phyloP scores from a whole-genome alignment of 2,888 invertebrate species.

The Noctua janthina region DNA sequence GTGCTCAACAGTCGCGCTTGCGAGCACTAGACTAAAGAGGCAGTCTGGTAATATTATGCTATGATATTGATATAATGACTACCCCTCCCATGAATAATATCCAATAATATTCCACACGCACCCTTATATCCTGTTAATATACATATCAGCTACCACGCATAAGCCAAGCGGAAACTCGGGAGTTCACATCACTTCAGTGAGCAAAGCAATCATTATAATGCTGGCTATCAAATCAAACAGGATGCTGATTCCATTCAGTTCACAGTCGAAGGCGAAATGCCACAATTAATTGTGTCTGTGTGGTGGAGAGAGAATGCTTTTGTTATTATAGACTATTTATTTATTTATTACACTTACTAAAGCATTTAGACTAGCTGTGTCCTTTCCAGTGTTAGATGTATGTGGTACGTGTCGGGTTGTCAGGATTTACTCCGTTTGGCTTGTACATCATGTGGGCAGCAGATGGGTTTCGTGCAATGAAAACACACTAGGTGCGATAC shows the following conservation, averaged over 20 bases:
- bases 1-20: too few species aligned
- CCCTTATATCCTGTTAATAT: background rate
- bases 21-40: too few species aligned
- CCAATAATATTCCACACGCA: background rate
- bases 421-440: too few species aligned
- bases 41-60: background rate
- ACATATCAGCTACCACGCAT: constrained; percentile 4
- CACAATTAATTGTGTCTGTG: constrained; percentile 1
- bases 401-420: too few species aligned
- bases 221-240: constrained; percentile 38
- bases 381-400: too few species aligned
- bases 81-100: background rate
- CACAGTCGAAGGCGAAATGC: background rate
- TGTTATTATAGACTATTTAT: background rate
- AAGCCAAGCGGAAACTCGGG: constrained; percentile 22
- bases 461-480: too few species aligned
- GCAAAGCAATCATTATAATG: constrained; percentile 50
- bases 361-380: background rate
- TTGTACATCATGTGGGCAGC: too few species aligned
- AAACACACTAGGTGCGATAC: too few species aligned
- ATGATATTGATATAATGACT: background rate
- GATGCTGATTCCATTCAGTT: constrained; percentile 7
- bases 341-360: too few species aligned
- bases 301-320: background rate
- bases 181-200: constrained; percentile 18